A percentile compares a stretch with the other conserved stretches of the same genome.
Conservation (phyloP, 2,113 vertebrate genomes). For the Lonchura striata region DNA sequence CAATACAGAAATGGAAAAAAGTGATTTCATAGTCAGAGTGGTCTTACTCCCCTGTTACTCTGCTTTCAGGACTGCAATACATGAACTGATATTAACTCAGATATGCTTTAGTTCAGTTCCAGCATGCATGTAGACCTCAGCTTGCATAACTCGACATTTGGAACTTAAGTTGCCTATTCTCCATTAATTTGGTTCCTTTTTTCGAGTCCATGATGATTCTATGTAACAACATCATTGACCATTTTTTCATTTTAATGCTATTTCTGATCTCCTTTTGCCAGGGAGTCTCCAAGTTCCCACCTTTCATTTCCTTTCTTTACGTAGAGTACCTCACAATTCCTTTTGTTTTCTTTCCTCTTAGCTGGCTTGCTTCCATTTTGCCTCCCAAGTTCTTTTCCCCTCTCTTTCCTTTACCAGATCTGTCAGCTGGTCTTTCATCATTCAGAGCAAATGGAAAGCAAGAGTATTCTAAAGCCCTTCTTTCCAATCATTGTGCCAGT, state of each 20-base stretch:
- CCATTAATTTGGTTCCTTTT: not conserved
- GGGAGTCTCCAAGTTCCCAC: not conserved
- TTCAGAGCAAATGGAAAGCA: not conserved
- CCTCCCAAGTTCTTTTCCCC: not conserved
- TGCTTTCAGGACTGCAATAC: not conserved
- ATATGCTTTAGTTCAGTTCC: not conserved
- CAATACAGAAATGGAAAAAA: not conserved
- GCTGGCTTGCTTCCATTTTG: not conserved
- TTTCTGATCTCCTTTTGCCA: not conserved
- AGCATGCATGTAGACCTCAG: not conserved
- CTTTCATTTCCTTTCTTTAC: not conserved
- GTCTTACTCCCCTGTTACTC: not conserved
- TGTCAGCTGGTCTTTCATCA: not conserved
- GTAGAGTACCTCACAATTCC: not conserved
- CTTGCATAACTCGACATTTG: not conserved
- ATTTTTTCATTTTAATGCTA: not conserved
- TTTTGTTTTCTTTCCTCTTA: not conserved
- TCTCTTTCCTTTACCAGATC: not conserved
- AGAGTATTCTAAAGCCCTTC: not conserved
- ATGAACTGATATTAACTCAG: not conserved
- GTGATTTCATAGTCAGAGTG: not conserved
- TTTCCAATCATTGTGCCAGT: accelerated
- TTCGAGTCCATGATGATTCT: not conserved
- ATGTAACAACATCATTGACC: accelerated
- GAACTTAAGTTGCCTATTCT: not conserved